phyloP scores from a whole-genome alignment of 2,888 invertebrate species.

The Nymphalis urticae region DNA sequence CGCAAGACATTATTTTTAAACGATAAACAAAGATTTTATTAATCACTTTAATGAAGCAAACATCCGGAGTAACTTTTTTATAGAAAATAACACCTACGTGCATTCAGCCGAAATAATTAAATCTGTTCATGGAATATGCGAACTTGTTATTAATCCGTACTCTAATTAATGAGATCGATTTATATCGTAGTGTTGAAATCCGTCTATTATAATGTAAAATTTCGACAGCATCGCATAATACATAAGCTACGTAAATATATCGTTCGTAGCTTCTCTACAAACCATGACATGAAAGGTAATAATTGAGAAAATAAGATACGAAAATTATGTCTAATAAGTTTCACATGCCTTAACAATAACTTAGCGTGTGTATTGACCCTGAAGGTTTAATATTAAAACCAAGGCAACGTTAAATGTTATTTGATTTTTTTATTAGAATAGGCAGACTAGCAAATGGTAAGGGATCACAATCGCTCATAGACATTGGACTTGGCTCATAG shows the following conservation, averaged over 20 bases:
- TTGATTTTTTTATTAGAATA: no score
- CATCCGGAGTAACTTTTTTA: conserved; percentile 31
- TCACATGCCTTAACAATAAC: no score
- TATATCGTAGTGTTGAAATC: conserved; percentile 10
- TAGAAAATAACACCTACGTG: conserved; percentile 21
- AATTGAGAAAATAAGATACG: no score
- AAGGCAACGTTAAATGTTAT: no score
- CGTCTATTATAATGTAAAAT: conserved; percentile 1
- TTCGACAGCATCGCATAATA: not conserved
- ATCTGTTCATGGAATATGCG: conserved; percentile 26
- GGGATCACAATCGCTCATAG: no score
- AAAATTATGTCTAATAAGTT: no score
- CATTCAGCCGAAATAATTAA: conserved; percentile 26
- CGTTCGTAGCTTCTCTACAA: no score
- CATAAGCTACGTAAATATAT: not conserved
- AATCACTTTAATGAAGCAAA: conserved; percentile 26
- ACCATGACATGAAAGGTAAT: no score
- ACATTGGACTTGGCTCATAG: no score
- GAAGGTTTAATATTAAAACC: no score
- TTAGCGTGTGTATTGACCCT: no score
- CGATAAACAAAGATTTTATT: conserved; percentile 21
- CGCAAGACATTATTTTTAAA: conserved; percentile 14
- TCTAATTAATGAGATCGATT: conserved; percentile 23
- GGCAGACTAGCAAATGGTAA: no score
- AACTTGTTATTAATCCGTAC: conserved; percentile 17